Evolutionary conservation across 1,140 invertebrate genomes (phyloP), one percentile per base, ranked within the genome.

Genomic region (Aphelinus certus): DNA sequence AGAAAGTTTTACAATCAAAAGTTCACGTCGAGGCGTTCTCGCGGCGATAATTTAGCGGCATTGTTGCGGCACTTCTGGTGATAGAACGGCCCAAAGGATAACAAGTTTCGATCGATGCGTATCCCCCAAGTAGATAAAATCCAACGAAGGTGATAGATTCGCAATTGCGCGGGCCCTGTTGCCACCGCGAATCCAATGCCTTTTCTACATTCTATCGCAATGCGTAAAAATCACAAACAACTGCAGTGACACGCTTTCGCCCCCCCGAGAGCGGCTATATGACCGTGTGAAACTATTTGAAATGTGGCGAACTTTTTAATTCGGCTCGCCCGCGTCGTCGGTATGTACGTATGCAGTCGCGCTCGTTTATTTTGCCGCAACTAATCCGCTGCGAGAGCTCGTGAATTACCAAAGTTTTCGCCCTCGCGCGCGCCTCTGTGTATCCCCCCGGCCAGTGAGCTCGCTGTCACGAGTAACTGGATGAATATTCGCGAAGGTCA

Each of bases 321-420:
- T 70, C 7, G n/a, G 4, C 62, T 7, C 53, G 26, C 26, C 26
- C 26, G 26, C 26, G 51, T 53, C 51, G 51, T 53, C 51, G 51
- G 51, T 26, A 26, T 26, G 26, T 26, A 26, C 26, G 26, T 26
- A 26, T 26, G 26, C 26, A 26, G 26, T 26, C 26, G 26, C 60
- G 61, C 55, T 73, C 62, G 53, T 73, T 66, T 73, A 47, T 73
- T 73, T 73, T 60, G 49, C 71, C 6, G 56, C 58, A 73, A 73
- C 71, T 60, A 73, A 73, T 73, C 62, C 63, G 63, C 66, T 26
- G 0, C 66, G 64, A 73, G 66, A 73, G 63, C 63, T 47, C 47
- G 56, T 60, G 71, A 60, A 67, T 71, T 55, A 71, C 45, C 61
- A 57, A 72, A 72, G 43, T 64, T 71, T 71, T 49, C 47, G 65